A percentile compares a stretch with the other conserved stretches of the same genome.
These are phyloP conservation scores for Ariopsis seemanni DNA, from an alignment of 2,113 vertebrate species.

Conservation along the genomic window DNA sequence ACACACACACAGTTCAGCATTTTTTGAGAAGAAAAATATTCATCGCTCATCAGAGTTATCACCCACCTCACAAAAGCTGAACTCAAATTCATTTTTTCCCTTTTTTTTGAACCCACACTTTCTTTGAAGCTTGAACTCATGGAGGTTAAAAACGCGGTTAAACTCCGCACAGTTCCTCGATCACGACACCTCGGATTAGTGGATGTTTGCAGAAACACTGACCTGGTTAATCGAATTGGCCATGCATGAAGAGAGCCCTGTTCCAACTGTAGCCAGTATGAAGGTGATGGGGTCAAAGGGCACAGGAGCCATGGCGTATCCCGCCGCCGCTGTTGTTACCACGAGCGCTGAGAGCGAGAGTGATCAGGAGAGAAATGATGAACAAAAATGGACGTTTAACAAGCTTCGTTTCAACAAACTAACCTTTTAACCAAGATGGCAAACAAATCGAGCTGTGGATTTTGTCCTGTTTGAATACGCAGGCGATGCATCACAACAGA, in stretches of 20 bases:
- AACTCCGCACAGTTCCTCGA: not conserved
- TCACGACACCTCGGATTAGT: not conserved
- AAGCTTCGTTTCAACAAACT: no score
- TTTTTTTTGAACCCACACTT: not conserved
- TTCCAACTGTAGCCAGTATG: constrained; percentile 83
- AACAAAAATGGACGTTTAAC: not conserved
- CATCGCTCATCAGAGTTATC: no score
- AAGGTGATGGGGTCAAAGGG: constrained; percentile 86
- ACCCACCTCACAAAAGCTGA: no score
- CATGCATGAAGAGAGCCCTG: constrained; percentile 86
- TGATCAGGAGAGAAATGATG: not conserved
- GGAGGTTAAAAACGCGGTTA: not conserved
- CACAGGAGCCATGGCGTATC: constrained; percentile 89
- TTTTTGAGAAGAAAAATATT: no score
- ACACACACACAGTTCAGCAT: no score
- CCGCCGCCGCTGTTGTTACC: constrained; percentile 86
- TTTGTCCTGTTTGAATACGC: not conserved
- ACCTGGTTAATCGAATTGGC: constrained; percentile 99
- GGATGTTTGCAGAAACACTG: constrained; percentile 59
- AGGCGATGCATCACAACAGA: no score
- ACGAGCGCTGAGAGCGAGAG: constrained; percentile 87
- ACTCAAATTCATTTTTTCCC: no score
- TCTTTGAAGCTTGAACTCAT: not conserved
- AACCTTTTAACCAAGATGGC: no score
- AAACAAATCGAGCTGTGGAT: not conserved